Conservation (phyloP, 64 coral and sea anemone genomes). For the Hydrozoanthus tunicans region DNA sequence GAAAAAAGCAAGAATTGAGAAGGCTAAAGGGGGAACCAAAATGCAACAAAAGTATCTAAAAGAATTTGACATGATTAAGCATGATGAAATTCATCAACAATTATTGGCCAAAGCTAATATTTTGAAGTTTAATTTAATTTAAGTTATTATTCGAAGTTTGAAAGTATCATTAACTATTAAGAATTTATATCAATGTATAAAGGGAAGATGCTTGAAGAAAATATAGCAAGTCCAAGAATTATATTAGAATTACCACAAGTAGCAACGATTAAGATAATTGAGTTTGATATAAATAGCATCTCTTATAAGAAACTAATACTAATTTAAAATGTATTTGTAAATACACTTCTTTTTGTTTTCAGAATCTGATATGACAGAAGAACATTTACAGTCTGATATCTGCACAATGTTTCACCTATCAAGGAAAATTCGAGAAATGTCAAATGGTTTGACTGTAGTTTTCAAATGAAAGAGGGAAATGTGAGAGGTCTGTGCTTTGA, state of each 20-base stretch:
- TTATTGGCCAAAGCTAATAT: slow-evolving; percentile 19
- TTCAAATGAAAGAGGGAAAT: slow-evolving; percentile 1
- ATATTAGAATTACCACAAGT: background rate
- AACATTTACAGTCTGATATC: slow-evolving; percentile 12
- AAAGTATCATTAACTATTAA: background rate
- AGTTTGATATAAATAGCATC: slow-evolving; percentile 24
- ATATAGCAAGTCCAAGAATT: background rate
- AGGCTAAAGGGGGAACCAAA: slow-evolving; percentile 17
- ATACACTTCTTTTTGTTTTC: slow-evolving; percentile 24
- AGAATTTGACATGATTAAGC: slow-evolving; percentile 26
- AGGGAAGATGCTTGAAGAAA: background rate
- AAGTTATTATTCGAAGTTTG: background rate
- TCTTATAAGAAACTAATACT: slow-evolving; percentile 23
- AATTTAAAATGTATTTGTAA: background rate
- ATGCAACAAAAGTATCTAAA: slow-evolving; percentile 18
- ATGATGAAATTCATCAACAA: slow-evolving; percentile 34
- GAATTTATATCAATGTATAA: background rate
- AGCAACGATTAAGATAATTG: slow-evolving; percentile 20
- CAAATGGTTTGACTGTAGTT: slow-evolving; percentile 22
- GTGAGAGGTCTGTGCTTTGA: slow-evolving; percentile 13
- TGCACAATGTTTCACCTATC: background rate
- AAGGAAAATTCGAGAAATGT: slow-evolving; percentile 18
- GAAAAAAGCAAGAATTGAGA: slow-evolving; percentile 25
- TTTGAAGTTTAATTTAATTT: background rate
- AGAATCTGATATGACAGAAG: background rate